These are phyloP conservation scores for Drosophila macrospina DNA, from an alignment of 2,888 invertebrate species.

Conservation along the genomic window DNA sequence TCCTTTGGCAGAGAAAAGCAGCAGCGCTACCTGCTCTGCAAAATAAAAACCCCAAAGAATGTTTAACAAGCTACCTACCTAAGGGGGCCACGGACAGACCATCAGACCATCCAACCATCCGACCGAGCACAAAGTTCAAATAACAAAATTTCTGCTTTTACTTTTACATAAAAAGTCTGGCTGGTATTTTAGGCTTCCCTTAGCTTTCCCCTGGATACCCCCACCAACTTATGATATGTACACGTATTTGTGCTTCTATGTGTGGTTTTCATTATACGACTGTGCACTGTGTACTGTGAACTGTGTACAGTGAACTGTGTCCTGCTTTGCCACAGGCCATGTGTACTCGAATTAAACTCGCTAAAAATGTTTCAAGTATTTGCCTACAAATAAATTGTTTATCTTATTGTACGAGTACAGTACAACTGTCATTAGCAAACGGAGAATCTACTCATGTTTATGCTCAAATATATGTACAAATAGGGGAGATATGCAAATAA, in stretches of 20 bases:
- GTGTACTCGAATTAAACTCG: constrained; percentile 37
- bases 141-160: constrained; percentile 72
- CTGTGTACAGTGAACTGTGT: not conserved
- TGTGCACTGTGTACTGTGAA: constrained; percentile 12
- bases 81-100: constrained; percentile 38
- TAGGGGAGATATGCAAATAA: constrained; percentile 7
- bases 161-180: constrained; percentile 47
- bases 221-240: not conserved
- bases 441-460: constrained; percentile 10
- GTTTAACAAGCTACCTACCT: constrained; percentile 81
- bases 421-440: constrained; percentile 17
- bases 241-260: constrained; percentile 12
- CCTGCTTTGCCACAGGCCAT: constrained; percentile 26
- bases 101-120: constrained; percentile 1
- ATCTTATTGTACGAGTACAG: constrained; percentile 12
- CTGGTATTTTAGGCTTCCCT: constrained; percentile 38
- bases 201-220: constrained; percentile 7
- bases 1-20: constrained; percentile 27
- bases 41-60: constrained; percentile 65
- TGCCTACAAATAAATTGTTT: constrained; percentile 35
- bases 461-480: not conserved
- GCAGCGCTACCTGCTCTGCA: constrained; percentile 15
- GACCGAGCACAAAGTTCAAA: constrained; percentile 72
- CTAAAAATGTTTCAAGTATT: constrained; percentile 37
- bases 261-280: constrained; percentile 56